A percentile compares a stretch with the other conserved stretches of the same genome.
These are phyloP conservation scores for Poeciliopsis occidentalis DNA, from an alignment of 2,113 vertebrate species.

Conservation along the genomic window DNA sequence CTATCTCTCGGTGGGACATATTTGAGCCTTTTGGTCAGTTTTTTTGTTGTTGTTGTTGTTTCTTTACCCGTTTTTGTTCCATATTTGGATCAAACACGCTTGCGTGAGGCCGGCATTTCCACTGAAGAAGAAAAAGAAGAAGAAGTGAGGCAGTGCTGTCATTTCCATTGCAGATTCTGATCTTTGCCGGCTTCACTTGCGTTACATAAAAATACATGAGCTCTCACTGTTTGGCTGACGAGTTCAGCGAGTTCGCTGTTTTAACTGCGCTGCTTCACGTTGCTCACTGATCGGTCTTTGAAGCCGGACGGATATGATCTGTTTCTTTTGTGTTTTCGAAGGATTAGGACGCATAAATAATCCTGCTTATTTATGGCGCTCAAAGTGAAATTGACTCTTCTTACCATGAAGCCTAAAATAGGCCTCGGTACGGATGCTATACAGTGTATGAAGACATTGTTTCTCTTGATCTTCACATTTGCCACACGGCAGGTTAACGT, in stretches of 20 bases:
- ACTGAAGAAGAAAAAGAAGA: conserved; percentile 30
- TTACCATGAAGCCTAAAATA: background rate
- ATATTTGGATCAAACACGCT: conserved; percentile 63
- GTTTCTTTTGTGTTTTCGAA: background rate
- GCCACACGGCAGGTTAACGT: background rate
- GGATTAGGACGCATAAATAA: background rate
- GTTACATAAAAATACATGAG: conserved; percentile 56
- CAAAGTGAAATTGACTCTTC: background rate
- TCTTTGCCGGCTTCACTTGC: conserved; percentile 41
- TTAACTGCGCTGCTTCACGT: background rate
- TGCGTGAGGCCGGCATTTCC: conserved; percentile 42
- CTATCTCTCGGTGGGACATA: conserved; percentile 20
- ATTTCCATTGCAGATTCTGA: conserved; percentile 65
- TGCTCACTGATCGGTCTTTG: background rate
- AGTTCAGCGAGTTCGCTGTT: conserved; percentile 19
- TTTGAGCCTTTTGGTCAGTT: conserved; percentile 29
- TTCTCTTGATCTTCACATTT: background rate
- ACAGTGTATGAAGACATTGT: background rate
- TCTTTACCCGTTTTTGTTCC: conserved; percentile 35
- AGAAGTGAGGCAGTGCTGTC: conserved; percentile 35
- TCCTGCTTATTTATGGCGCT: background rate
- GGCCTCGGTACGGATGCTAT: background rate
- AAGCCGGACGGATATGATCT: background rate
- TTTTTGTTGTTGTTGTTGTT: conserved; percentile 9
- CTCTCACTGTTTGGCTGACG: conserved; percentile 25